Percentiles rank a stretch among this genome's conserved stretches.
phyloP scores from a whole-genome alignment of 2,113 vertebrate genomes.

The Collichthys lucidus region DNA sequence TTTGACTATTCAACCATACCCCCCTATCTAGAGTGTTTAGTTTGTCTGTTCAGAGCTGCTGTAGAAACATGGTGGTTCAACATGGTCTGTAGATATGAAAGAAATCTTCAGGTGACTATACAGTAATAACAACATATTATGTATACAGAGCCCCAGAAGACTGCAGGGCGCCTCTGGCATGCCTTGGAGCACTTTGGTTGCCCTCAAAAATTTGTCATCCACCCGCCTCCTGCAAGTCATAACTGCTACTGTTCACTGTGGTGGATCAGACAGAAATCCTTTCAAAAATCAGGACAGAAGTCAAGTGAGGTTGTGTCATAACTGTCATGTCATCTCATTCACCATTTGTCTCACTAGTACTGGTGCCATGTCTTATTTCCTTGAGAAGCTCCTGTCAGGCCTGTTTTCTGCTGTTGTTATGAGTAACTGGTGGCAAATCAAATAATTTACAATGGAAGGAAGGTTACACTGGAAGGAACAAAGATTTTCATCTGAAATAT shows the following conservation, averaged over 20 bases:
- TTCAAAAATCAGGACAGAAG: background rate
- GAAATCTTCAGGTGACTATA: too few species aligned
- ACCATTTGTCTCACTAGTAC: background rate
- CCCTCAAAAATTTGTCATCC: constrained; percentile 2
- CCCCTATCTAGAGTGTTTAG: too few species aligned
- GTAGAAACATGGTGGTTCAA: too few species aligned
- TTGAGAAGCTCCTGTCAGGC: background rate
- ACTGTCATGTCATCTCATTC: background rate
- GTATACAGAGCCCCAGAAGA: background rate
- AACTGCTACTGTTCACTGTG: background rate
- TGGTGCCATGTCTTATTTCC: background rate
- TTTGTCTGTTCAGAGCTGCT: too few species aligned
- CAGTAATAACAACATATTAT: too few species aligned
- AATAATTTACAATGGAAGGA: too few species aligned
- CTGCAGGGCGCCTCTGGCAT: background rate
- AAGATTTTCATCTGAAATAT: too few species aligned
- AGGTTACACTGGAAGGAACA: too few species aligned
- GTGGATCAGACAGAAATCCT: background rate
- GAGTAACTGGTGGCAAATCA: too few species aligned
- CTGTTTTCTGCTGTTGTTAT: background rate
- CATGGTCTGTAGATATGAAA: too few species aligned
- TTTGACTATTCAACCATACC: too few species aligned
- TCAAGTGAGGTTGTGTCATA: background rate
- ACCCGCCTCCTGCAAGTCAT: background rate
- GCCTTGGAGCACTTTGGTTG: background rate